These are phyloP conservation scores for Phrynocephalus versicolor DNA, from an alignment of 2,113 vertebrate species.

Conservation along the genomic window DNA sequence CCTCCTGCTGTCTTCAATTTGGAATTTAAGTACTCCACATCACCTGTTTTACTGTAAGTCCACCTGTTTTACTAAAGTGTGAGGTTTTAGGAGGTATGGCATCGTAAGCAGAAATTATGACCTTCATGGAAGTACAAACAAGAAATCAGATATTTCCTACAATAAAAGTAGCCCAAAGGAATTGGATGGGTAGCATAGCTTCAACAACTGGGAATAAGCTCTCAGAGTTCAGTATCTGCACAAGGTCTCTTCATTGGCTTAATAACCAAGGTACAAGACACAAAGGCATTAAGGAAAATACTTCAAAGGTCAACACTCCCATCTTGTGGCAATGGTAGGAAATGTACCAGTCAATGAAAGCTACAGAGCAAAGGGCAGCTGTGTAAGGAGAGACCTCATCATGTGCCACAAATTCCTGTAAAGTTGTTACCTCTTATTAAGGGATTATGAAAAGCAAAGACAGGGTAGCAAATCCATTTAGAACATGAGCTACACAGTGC, in stretches of 20 bases:
- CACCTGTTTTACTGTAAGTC: neutral
- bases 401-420: neutral
- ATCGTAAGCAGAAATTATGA: neutral
- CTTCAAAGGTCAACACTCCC: slow-evolving; percentile 70
- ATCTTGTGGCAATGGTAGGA: slow-evolving; percentile 69
- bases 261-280: neutral
- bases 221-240: slow-evolving; percentile 13
- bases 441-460: neutral
- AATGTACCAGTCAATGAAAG: slow-evolving; percentile 13
- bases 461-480: neutral
- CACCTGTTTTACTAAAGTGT: neutral
- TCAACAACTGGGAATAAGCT: neutral
- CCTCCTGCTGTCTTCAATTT: too few species aligned
- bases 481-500: neutral
- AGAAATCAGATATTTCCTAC: neutral
- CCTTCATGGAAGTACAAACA: slow-evolving; percentile 8
- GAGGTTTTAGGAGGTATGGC: neutral
- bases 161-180: neutral
- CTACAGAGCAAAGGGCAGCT: neutral
- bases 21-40: neutral
- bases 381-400: neutral
- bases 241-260: neutral
- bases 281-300: neutral
- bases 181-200: neutral
- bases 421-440: neutral